phyloP scores from a whole-genome alignment of 2,797 vertebrate genomes.

The Epinephelus coioides region DNA sequence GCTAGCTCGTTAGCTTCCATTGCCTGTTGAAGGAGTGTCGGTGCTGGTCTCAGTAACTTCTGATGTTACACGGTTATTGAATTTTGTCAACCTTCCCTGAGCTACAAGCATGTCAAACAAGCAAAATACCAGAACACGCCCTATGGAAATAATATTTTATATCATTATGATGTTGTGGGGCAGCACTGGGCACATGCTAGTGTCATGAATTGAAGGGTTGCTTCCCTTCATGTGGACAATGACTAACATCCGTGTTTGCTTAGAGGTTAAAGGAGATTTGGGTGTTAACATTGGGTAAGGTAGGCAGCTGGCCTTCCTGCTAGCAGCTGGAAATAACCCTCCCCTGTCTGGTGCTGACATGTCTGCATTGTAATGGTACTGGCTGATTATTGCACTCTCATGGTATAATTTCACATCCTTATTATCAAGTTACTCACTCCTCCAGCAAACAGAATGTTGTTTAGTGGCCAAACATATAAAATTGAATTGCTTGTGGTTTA shows the following conservation, averaged over 20 bases:
- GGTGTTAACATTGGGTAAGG: neutral
- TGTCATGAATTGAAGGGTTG: neutral
- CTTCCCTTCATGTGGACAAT: neutral
- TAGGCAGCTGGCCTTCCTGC: neutral
- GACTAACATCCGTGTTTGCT: neutral
- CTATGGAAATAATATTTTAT: neutral
- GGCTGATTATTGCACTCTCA: neutral
- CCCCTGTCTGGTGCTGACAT: neutral
- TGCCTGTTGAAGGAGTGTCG: conserved; percentile 21
- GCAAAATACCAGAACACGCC: neutral
- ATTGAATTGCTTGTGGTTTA: neutral
- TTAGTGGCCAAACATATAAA: neutral
- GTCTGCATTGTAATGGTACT: neutral
- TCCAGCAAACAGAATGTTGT: neutral
- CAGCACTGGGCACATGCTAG: neutral
- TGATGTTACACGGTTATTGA: neutral
- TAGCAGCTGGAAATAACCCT: neutral
- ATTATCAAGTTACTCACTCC: neutral
- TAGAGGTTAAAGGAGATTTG: neutral
- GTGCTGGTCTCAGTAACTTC: neutral
- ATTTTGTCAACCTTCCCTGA: fast-evolving
- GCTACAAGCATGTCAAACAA: too few relatives aligned
- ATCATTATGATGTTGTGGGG: too few relatives aligned
- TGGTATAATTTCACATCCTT: neutral
- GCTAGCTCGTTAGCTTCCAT: conserved; percentile 27